Evolutionary conservation across 2,797 vertebrate genomes (phyloP).

Genomic region (Amazona ochrocephala): DNA sequence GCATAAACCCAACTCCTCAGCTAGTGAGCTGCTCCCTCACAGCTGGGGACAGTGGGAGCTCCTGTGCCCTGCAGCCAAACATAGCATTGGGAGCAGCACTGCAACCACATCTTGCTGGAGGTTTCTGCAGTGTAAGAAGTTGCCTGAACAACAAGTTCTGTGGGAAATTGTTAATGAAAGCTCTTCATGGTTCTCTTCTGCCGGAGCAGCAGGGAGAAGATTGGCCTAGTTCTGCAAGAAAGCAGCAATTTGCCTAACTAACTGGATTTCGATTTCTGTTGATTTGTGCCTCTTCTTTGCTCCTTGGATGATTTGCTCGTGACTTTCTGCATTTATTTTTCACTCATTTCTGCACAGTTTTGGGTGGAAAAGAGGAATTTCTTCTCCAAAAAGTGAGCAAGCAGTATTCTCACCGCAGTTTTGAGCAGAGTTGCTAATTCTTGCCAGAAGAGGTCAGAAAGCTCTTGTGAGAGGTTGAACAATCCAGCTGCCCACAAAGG

Average conservation of each 20-base stretch:
- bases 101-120: not conserved
- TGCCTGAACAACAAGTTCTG: not conserved
- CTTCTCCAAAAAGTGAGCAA: not conserved
- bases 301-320: not conserved
- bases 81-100: not conserved
- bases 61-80: not conserved
- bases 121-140: not conserved
- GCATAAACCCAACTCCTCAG: not conserved
- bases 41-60: not conserved
- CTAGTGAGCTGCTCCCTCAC: not conserved
- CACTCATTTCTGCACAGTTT: not conserved
- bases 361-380: not conserved
- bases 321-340: not conserved
- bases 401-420: not conserved
- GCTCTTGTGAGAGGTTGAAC: not conserved
- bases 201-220: not conserved
- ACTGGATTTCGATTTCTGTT: not conserved
- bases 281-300: not conserved
- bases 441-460: not conserved
- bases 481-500: not conserved
- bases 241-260: not conserved
- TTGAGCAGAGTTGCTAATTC: not conserved
- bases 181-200: not conserved
- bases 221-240: not conserved
- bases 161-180: not conserved